Conservation (phyloP, 2,113 vertebrate genomes). For the Stegostoma tigrinum region DNA sequence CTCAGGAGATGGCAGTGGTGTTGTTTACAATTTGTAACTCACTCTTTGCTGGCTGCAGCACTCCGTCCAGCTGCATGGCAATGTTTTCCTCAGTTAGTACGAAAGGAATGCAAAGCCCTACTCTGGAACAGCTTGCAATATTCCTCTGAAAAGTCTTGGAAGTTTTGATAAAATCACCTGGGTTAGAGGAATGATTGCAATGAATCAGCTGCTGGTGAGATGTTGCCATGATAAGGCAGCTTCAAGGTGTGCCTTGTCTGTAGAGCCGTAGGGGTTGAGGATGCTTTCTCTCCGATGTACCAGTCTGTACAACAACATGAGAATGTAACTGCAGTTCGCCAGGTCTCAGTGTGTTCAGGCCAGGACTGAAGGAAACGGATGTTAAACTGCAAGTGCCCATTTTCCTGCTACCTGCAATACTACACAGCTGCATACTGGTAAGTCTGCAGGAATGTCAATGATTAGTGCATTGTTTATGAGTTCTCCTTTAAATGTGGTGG, state of each 20-base stretch:
- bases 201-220: not conserved
- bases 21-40: not conserved
- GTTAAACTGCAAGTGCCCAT: not conserved
- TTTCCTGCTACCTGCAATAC: not conserved
- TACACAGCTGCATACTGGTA: not conserved
- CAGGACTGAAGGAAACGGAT: too few species aligned
- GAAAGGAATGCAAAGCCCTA: not conserved
- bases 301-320: not conserved
- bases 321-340: not conserved
- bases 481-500: not conserved
- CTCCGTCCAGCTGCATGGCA: not conserved
- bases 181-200: not conserved
- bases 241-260: slow-evolving; percentile 1
- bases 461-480: not conserved
- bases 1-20: not conserved
- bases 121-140: not conserved
- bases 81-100: not conserved
- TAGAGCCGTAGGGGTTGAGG: not conserved
- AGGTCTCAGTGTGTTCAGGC: not conserved
- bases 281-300: too few species aligned
- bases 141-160: not conserved
- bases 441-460: not conserved
- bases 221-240: not conserved
- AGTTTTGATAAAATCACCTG: not conserved
- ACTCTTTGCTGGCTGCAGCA: not conserved